Percentiles rank a stretch among this genome's conserved stretches.
Evolutionary conservation across 1,140 invertebrate genomes (phyloP).

Genomic region (Antheraea pernyi): DNA sequence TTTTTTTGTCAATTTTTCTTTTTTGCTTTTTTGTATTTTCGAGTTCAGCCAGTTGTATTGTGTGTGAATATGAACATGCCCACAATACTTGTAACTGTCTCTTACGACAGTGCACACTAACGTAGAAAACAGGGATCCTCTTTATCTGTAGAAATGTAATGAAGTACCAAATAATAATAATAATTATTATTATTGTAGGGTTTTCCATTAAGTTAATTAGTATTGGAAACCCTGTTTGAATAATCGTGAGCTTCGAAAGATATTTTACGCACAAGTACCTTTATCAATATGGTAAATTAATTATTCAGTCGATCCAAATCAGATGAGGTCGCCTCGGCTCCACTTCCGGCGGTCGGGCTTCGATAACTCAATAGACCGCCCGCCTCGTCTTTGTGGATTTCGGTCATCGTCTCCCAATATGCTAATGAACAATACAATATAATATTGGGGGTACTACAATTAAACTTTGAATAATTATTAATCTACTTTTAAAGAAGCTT

Average conservation of each 20-base stretch:
- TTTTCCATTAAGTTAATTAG: background rate
- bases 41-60: too few species aligned
- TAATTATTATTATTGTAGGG: background rate
- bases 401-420: background rate
- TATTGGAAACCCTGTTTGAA: background rate
- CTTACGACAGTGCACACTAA: too few species aligned
- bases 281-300: background rate
- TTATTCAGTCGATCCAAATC: slow-evolving; percentile 1
- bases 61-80: too few species aligned
- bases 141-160: too few species aligned
- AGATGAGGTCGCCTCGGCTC: background rate
- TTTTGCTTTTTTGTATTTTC: too few species aligned
- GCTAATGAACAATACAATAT: background rate
- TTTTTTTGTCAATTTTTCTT: too few species aligned
- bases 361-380: background rate
- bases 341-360: background rate
- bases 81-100: too few species aligned
- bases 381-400: background rate
- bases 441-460: too few species aligned
- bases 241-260: background rate
- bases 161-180: too few species aligned
- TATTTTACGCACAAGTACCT: background rate
- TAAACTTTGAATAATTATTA: too few species aligned
- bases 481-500: too few species aligned
- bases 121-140: too few species aligned